Conservation (phyloP, 2,888 invertebrate genomes). For the Erebia palarica region DNA sequence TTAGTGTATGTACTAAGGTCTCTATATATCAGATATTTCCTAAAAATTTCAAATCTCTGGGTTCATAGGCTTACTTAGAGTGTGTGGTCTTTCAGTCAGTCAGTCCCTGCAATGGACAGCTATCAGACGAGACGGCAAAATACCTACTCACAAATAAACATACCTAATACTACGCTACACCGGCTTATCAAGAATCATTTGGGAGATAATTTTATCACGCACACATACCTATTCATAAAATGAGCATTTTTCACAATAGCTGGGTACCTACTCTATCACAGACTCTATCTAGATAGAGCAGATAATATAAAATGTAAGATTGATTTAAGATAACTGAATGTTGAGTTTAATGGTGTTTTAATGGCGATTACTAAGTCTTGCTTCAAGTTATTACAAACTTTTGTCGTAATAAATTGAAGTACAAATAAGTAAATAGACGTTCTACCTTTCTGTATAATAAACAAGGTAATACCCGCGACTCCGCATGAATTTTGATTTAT, state of each 20-base stretch:
- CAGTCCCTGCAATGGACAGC: too few relatives aligned
- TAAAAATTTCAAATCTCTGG: too few relatives aligned
- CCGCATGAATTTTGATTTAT: too few relatives aligned
- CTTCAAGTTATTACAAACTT: background rate
- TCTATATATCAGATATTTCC: too few relatives aligned
- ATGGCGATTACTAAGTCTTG: background rate
- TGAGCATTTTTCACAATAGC: background rate
- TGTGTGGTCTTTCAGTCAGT: too few relatives aligned
- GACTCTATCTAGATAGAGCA: conserved; percentile 4
- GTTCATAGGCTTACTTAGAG: too few relatives aligned
- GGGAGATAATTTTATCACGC: background rate
- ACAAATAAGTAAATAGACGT: background rate
- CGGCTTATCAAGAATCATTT: background rate
- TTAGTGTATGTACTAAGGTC: too few relatives aligned
- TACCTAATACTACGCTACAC: background rate
- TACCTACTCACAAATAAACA: too few relatives aligned
- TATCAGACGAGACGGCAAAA: too few relatives aligned
- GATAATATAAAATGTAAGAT: background rate
- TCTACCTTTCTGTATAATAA: background rate
- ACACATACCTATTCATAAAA: background rate
- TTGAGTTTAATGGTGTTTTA: background rate
- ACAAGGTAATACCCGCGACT: too few relatives aligned
- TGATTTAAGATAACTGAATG: background rate
- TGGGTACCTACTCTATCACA: background rate
- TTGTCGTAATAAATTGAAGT: background rate